These are phyloP conservation scores for Capitulum mitella DNA, from an alignment of 2,888 invertebrate genomes.

Conservation along the genomic window DNA sequence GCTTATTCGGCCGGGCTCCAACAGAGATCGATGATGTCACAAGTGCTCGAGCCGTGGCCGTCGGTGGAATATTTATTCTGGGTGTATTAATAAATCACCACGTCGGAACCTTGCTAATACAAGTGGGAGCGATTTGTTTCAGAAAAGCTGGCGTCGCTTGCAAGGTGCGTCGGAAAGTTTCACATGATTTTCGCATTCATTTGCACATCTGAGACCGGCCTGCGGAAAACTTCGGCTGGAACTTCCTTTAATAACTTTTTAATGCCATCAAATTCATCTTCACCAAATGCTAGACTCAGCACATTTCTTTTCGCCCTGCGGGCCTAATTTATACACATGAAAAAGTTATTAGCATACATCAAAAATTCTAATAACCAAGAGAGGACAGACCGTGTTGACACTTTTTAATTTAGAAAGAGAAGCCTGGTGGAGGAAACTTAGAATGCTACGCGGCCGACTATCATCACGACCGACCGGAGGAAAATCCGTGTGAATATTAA, in stretches of 20 bases:
- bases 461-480: neutral
- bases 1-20: no score
- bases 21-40: no score
- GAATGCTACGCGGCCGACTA: neutral
- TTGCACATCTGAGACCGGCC: neutral
- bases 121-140: neutral
- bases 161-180: neutral
- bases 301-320: neutral
- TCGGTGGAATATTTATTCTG: no score
- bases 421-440: neutral
- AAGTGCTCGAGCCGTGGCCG: no score
- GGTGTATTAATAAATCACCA: neutral
- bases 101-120: neutral
- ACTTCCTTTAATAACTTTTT: neutral
- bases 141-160: neutral
- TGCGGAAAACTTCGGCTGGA: neutral
- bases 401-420: conserved; percentile 20
- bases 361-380: neutral
- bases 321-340: conserved; percentile 22
- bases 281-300: neutral
- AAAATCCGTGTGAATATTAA: neutral
- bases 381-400: conserved; percentile 19
- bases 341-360: conserved; percentile 26
- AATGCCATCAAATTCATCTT: conserved; percentile 18
- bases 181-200: neutral